Conservation (phyloP, 2,888 invertebrate species). For the Candidula unifasciata region DNA sequence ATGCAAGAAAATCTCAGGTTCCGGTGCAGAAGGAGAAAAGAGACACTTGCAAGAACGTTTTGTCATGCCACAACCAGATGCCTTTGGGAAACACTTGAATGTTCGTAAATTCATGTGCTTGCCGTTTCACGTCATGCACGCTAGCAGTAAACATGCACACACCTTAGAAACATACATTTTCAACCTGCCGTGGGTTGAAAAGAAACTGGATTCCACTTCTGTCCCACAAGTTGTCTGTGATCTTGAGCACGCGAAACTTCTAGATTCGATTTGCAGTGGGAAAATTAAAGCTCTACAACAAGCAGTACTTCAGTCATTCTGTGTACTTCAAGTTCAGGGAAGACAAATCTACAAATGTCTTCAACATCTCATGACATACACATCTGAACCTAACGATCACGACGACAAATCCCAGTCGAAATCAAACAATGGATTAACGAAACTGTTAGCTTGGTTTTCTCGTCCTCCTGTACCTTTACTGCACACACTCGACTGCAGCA, state of each 20-base stretch:
- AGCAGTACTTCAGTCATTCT: conserved; percentile 18
- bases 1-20: conserved; percentile 42
- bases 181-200: conserved; percentile 51
- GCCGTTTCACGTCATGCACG: conserved; percentile 50
- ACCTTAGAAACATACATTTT: conserved; percentile 44
- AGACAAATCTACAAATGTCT: conserved; percentile 44
- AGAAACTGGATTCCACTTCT: conserved; percentile 46
- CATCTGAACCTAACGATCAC: neutral
- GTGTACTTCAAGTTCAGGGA: conserved; percentile 9
- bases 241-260: conserved; percentile 48
- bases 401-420: neutral
- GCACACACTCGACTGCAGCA: conserved; percentile 9
- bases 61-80: conserved; percentile 49
- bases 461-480: conserved; percentile 34
- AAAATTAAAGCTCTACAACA: conserved; percentile 38
- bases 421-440: neutral
- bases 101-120: conserved; percentile 50
- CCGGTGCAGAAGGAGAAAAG: conserved; percentile 33
- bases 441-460: conserved; percentile 19
- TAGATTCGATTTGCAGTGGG: conserved; percentile 19
- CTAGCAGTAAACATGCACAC: neutral
- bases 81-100: conserved; percentile 40
- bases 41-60: conserved; percentile 32
- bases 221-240: conserved; percentile 50
- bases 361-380: neutral